A percentile compares a stretch with the other conserved stretches of the same genome.
These are phyloP conservation scores for Hesperia comma DNA, from an alignment of 2,888 invertebrate species.

Conservation along the genomic window DNA sequence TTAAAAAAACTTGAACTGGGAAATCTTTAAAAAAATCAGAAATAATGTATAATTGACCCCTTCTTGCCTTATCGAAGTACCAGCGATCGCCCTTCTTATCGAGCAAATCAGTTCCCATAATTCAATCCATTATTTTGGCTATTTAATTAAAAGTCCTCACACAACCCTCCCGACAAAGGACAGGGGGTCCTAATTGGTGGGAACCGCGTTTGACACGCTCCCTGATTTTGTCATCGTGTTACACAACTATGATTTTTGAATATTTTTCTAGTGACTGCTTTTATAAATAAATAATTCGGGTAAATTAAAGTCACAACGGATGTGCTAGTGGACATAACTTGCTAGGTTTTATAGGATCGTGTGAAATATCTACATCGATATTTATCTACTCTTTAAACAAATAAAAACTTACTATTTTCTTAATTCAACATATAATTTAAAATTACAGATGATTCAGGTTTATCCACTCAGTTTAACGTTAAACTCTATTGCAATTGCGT, in stretches of 20 bases:
- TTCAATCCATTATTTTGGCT: conserved; percentile 71
- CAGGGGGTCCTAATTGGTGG: conserved; percentile 74
- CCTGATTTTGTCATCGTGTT: conserved; percentile 43
- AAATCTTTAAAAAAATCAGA: not conserved
- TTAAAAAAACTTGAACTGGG: no score
- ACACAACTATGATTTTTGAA: conserved; percentile 22
- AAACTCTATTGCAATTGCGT: no score
- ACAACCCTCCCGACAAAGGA: conserved; percentile 61
- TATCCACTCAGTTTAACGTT: no score
- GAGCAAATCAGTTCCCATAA: conserved; percentile 70
- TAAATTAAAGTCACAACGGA: not conserved
- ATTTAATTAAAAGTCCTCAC: conserved; percentile 68
- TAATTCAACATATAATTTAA: no score
- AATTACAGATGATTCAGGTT: no score
- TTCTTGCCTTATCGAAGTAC: not conserved
- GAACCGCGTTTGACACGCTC: conserved; percentile 65
- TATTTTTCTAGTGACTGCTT: conserved; percentile 19
- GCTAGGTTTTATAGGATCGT: no score
- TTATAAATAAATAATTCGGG: conserved; percentile 11
- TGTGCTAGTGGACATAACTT: not conserved
- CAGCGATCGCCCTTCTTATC: conserved; percentile 22
- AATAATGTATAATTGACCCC: not conserved
- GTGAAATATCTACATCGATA: no score
- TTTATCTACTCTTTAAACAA: no score
- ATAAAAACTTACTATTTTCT: no score